Base-by-base conservation (phyloP, 2,797 vertebrate genomes). In the Rhyacichthys aspro region DNA sequence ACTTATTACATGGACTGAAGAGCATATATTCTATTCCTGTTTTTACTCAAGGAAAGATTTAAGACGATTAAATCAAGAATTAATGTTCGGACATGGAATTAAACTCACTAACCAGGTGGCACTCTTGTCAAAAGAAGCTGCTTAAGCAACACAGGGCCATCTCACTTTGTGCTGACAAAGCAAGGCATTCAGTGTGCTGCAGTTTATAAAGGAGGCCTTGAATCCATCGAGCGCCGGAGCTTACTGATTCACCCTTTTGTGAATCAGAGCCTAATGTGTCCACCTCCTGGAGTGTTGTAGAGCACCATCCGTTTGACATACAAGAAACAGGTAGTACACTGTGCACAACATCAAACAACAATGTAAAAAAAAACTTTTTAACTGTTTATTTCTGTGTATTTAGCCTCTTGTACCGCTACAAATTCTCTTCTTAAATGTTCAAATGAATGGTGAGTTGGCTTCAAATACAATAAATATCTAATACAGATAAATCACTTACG, bases 131-230 rank as follows among this genome's bases (percentile, higher is more conserved):
- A 58, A 47, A 62, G 53, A 72, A 32, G 34, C 37, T 6, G 37
- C 57, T 15, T 34, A 63, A 54, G 46, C 46, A 56, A 32, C 53
- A 60, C 73, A 64, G 69, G 70, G 75, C 74, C 67, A 11, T 33
- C 50, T 63, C 62, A 28, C 45, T 61, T 49, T 19, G 39, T 11
- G 32, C 14, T 67, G 64, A 72, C 66, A 23, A 43, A n/a, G n/a
- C 32, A 61, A 8, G 53, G 56, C 43, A 45, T 12, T 11, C 5
- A 49, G n/a, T 39, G 33, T 42, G 41, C 28, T 18, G 0, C 8
- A 60, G 28, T 64, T 43, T 16, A 15, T 38, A 45, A 71, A 45
- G 14, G 39, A 67, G 49, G 39, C 59, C 11, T 63, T 70, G 55
- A 58, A 41, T 47, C 50, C 39, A n/a, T n/a, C n/a, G n/a, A 48